phyloP scores from a whole-genome alignment of 2,113 vertebrate genomes.

The Lipotes vexillifer region DNA sequence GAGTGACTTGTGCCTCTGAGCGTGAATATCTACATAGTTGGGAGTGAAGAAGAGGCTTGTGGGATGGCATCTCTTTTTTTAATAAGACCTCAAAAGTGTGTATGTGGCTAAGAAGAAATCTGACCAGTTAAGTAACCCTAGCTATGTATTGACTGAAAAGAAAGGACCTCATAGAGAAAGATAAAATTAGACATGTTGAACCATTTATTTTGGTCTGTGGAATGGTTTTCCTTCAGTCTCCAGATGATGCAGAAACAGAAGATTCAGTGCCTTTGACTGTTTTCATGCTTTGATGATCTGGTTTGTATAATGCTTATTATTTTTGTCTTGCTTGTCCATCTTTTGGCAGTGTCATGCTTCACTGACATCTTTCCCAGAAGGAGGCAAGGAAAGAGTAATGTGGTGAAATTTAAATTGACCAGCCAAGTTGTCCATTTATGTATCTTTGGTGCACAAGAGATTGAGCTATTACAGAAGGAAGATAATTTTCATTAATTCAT shows the following conservation, averaged over 20 bases:
- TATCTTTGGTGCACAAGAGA: neutral
- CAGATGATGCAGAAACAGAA: neutral
- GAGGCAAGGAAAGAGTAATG: neutral
- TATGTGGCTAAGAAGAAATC: neutral
- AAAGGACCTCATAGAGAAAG: neutral
- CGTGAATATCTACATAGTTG: neutral
- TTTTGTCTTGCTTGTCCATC: neutral
- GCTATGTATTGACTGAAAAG: neutral
- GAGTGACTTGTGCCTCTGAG: accelerated
- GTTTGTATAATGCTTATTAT: neutral
- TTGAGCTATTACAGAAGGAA: neutral
- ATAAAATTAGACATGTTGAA: neutral
- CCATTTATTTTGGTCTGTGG: neutral
- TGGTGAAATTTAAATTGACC: neutral
- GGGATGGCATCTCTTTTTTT: neutral
- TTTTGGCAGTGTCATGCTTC: neutral
- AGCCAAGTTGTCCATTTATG: neutral
- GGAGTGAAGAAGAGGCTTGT: neutral
- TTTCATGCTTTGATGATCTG: neutral
- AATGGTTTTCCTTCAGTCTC: neutral
- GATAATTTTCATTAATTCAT: neutral
- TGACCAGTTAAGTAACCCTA: neutral
- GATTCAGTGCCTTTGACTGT: neutral
- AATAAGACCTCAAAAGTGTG: neutral
- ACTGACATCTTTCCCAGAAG: neutral